Evolutionary conservation across 2,797 vertebrate species (phyloP).

Genomic region (Aplochiton taeniatus): DNA sequence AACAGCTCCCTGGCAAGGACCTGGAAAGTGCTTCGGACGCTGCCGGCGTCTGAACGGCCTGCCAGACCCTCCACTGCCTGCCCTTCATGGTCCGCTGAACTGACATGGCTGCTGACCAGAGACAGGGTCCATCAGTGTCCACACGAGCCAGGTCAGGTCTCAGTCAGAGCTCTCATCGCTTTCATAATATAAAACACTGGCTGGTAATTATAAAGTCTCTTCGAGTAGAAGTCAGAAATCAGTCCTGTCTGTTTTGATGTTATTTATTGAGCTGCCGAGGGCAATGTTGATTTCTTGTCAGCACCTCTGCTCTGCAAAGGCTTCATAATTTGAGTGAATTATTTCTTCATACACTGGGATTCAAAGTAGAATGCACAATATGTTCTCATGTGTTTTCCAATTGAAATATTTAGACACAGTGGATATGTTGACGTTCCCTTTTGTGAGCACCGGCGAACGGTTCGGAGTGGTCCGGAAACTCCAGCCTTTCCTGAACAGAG

Average conservation of each 20-base stretch:
- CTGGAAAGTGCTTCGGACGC: slow-evolving; percentile 73
- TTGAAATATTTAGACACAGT: slow-evolving; percentile 73
- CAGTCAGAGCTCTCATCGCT: slow-evolving; percentile 17
- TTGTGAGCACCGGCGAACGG: slow-evolving; percentile 84
- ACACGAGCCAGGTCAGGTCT: slow-evolving; percentile 81
- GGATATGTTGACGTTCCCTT: slow-evolving; percentile 81
- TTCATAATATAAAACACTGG: neutral
- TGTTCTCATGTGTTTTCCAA: slow-evolving; percentile 3
- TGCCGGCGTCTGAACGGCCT: slow-evolving; percentile 76
- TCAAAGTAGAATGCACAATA: neutral
- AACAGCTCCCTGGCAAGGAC: slow-evolving; percentile 68
- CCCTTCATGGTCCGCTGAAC: slow-evolving; percentile 81
- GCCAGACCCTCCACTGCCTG: slow-evolving; percentile 78
- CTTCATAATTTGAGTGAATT: neutral
- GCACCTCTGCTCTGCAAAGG: neutral
- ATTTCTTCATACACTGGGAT: neutral
- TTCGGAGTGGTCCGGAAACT: slow-evolving; percentile 86
- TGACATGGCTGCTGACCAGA: slow-evolving; percentile 78
- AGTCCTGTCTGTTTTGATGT: too few relatives aligned
- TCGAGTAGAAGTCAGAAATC: too few relatives aligned
- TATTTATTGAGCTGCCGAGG: too few relatives aligned
- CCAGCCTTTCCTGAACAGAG: slow-evolving; percentile 77
- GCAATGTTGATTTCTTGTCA: neutral
- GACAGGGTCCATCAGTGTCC: slow-evolving; percentile 77
- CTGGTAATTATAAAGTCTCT: too few relatives aligned